Evolutionary conservation across 2,113 vertebrate genomes (phyloP), one percentile per base, ranked within the genome.

Genomic region (Uria aalge): DNA sequence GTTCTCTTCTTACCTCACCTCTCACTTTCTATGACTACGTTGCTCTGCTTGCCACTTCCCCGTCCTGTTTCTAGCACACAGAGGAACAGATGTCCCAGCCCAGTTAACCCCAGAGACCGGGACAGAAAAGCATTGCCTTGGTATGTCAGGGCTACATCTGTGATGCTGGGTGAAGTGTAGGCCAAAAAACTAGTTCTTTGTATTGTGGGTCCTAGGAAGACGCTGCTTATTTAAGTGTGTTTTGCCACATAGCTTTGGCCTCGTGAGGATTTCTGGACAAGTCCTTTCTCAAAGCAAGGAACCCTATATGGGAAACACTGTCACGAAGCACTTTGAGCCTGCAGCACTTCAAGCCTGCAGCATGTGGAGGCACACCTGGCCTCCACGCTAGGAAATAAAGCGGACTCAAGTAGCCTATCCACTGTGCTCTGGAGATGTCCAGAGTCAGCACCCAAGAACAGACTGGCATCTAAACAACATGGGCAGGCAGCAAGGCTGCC

Each of bases 1-100:
- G 6, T 66, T n/a, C 59, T 40, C 18, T 53, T 12, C 18, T 53
- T 12, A 10, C 34, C 23, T 86, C 21, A 20, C 22, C 41, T 82
- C 52, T 78, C 41, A 3, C 9, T 60, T 75, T 26, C 20, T 16
- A 19, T 34, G 22, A 2, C 16, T 0, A 0, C 41, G 2, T 15
- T 38, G 10, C 56, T 66, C 19, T 50, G 11, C 40, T 52, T 63
- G 53, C 9, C 19, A 4, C 8, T 68, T 84, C 26, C 32, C 47
- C 41, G 52, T 15, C 3, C 22, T 36, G 23, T 36, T 34, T 38
- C 57, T 73, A 60, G 32, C 47, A 15, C 2, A 2, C 30, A 84
- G 48, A 38, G 43, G 12, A 71, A 5, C 30, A 90, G 73, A 62
- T 30, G 62, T 22, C 48, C 41, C 64, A 78, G 36, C 29, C 45